These are phyloP conservation scores for Loripinus fragilis DNA, from an alignment of 2,888 invertebrate genomes.

Conservation along the genomic window DNA sequence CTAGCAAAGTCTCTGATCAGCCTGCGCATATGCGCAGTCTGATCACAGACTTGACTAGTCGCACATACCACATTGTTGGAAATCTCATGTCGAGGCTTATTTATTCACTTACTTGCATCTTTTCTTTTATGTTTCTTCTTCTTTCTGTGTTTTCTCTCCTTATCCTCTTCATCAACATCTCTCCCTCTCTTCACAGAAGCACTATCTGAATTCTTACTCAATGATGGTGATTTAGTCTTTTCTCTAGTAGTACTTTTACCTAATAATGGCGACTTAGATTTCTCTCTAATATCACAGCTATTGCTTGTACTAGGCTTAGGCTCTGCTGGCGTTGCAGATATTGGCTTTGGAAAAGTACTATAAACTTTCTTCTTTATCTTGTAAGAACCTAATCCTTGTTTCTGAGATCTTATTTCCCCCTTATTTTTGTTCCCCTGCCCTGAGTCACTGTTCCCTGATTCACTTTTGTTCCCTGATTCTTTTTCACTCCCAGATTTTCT, in stretches of 20 bases:
- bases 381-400: background rate
- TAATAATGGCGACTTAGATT: background rate
- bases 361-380: conserved; percentile 6
- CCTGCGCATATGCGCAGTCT: too few species aligned
- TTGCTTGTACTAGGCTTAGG: background rate
- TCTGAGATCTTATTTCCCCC: conserved; percentile 3
- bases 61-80: too few species aligned
- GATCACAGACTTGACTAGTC: too few species aligned
- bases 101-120: conserved; percentile 76
- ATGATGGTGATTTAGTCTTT: background rate
- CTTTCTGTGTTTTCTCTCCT: conserved; percentile 47
- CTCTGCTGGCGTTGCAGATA: background rate
- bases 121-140: conserved; percentile 71
- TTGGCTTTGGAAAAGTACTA: background rate
- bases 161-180: conserved; percentile 29
- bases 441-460: conserved; percentile 21
- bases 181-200: background rate
- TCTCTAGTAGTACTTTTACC: background rate
- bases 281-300: background rate
- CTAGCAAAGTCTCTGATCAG: too few species aligned
- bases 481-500: background rate
- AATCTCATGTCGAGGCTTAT: too few species aligned
- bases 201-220: background rate
- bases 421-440: conserved; percentile 19
- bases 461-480: conserved; percentile 10